Evolutionary conservation across 2,888 invertebrate genomes (phyloP).

Genomic region (Tipula vernalis): DNA sequence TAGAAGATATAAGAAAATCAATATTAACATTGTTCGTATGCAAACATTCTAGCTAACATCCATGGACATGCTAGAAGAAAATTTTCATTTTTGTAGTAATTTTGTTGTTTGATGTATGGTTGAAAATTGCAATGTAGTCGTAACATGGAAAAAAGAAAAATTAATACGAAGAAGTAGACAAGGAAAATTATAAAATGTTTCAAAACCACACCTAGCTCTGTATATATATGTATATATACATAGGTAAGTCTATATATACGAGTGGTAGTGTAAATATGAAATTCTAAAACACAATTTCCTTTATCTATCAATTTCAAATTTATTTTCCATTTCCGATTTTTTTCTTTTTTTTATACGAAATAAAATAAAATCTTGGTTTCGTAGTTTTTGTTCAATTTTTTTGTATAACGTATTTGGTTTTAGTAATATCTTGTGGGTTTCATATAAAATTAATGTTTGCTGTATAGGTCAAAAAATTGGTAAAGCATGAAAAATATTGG

Average conservation of each 20-base stretch:
- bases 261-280: neutral
- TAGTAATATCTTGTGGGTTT: neutral
- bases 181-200: neutral
- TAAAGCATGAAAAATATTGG: too few species aligned
- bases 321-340: neutral
- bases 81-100: neutral
- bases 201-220: neutral
- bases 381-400: neutral
- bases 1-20: neutral
- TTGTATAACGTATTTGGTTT: neutral
- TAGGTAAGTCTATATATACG: neutral
- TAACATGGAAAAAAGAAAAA: neutral
- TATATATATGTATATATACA: neutral
- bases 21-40: neutral
- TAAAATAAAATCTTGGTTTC: neutral
- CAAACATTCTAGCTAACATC: too few species aligned
- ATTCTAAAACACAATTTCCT: neutral
- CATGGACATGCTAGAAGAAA: neutral
- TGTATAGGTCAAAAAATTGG: too few species aligned
- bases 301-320: constrained; percentile 4
- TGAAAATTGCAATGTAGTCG: neutral
- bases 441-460: neutral
- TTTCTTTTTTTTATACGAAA: neutral
- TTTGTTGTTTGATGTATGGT: neutral
- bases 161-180: neutral